Evolutionary conservation across 2,797 vertebrate species (phyloP).

Genomic region (Babyrousa celebensis): DNA sequence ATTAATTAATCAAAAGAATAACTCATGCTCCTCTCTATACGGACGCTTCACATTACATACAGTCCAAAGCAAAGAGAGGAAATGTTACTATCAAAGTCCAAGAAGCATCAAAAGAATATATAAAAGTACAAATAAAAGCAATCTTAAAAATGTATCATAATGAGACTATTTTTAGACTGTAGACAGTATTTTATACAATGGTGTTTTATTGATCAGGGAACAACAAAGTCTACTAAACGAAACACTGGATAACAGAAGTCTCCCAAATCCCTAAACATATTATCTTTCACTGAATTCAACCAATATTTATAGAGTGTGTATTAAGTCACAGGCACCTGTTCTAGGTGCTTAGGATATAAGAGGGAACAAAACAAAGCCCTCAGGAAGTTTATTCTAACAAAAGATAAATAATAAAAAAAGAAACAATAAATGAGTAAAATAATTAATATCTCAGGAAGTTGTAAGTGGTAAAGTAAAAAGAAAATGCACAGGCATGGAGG

Average conservation of each 20-base stretch:
- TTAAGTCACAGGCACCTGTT: neutral
- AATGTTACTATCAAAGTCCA: neutral
- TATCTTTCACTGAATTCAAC: conserved; percentile 22
- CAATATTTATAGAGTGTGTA: neutral
- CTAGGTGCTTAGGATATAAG: neutral
- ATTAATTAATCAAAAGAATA: conserved; percentile 57
- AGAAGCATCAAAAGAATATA: neutral
- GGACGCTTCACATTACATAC: neutral
- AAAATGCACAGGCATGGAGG: neutral
- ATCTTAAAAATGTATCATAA: neutral
- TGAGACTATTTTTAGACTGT: neutral
- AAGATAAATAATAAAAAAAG: conserved; percentile 28
- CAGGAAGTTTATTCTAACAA: conserved; percentile 28
- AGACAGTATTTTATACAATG: neutral
- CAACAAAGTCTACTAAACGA: conserved; percentile 19
- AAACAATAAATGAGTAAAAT: conserved; percentile 38
- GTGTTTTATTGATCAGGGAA: neutral
- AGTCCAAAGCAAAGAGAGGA: conserved; percentile 39
- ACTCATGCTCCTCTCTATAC: neutral
- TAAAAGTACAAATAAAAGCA: conserved; percentile 15
- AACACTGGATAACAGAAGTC: neutral
- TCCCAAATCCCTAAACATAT: conserved; percentile 8
- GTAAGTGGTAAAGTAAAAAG: neutral
- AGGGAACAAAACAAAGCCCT: conserved; percentile 37
- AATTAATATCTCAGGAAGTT: neutral